These are phyloP conservation scores for Stylophora pistillata DNA, from an alignment of 64 coral and sea anemone genomes.

Conservation along the genomic window DNA sequence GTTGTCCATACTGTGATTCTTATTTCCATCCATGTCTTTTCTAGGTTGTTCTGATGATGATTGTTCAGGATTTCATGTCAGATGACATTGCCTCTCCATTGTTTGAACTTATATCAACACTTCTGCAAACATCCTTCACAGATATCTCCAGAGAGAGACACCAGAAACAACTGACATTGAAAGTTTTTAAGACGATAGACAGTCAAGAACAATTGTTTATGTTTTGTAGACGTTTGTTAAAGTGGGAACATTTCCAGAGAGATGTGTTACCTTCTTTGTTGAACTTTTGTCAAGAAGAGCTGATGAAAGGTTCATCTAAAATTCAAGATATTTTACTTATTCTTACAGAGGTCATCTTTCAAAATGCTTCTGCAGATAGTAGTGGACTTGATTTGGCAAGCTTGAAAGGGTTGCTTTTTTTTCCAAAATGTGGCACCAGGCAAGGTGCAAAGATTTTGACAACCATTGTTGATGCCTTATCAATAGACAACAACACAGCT, in stretches of 20 bases:
- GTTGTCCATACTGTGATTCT: not conserved
- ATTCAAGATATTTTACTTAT: conserved; percentile 39
- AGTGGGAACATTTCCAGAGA: conserved; percentile 45
- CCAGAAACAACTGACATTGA: conserved; percentile 37
- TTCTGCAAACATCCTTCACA: conserved; percentile 53
- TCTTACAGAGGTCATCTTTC: conserved; percentile 42
- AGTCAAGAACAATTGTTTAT: conserved; percentile 15
- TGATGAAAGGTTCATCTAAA: conserved; percentile 5
- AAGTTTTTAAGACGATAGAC: conserved; percentile 18
- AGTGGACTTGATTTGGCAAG: conserved; percentile 27
- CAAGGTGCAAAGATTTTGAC: conserved; percentile 41
- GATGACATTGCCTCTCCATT: not conserved
- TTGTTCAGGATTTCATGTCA: not conserved
- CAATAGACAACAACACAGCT: not conserved
- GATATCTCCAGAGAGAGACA: conserved; percentile 27
- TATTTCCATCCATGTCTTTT: not conserved
- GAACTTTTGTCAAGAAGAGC: conserved; percentile 41
- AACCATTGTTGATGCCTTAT: conserved; percentile 18
- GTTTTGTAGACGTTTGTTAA: conserved; percentile 50
- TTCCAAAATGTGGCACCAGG: conserved; percentile 59
- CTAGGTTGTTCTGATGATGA: not conserved
- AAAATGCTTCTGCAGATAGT: not conserved
- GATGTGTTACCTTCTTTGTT: conserved; percentile 48
- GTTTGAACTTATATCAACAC: conserved; percentile 55
- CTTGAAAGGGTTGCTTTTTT: conserved; percentile 42